Evolutionary conservation across 1,140 invertebrate genomes (phyloP).

Genomic region (Lepidotrigona ventralis): DNA sequence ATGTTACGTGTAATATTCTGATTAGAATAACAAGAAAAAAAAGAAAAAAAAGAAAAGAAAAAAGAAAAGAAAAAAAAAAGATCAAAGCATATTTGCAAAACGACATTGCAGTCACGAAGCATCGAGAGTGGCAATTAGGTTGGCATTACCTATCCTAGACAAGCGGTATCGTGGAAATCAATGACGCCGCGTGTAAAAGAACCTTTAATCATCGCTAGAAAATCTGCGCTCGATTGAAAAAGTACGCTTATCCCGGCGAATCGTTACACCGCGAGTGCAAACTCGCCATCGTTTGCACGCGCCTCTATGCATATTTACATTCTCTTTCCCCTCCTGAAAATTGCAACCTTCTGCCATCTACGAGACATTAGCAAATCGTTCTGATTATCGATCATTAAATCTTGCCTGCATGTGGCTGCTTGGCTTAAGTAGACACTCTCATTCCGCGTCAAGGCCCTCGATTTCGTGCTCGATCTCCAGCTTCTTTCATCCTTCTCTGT

Average conservation of each 20-base stretch:
- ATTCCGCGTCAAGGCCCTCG: slow-evolving; percentile 29
- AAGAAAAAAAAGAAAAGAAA: background rate
- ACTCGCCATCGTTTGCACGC: background rate
- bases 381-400: slow-evolving; percentile 54
- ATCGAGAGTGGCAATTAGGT: slow-evolving; percentile 10
- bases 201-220: slow-evolving; percentile 28
- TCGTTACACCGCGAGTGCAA: background rate
- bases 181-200: slow-evolving; percentile 8
- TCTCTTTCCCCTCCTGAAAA: slow-evolving; percentile 37
- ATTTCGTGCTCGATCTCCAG: slow-evolving; percentile 42
- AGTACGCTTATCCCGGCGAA: slow-evolving; percentile 2
- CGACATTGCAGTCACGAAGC: background rate
- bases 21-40: background rate
- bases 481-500: slow-evolving; percentile 14
- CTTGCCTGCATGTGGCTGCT: slow-evolving; percentile 28
- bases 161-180: slow-evolving; percentile 27
- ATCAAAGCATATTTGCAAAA: background rate
- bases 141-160: background rate
- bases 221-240: slow-evolving; percentile 31
- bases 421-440: slow-evolving; percentile 38
- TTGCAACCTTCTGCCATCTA: slow-evolving; percentile 45
- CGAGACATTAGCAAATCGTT: slow-evolving; percentile 47
- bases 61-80: background rate
- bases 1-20: background rate
- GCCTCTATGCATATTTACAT: slow-evolving; percentile 12